A percentile compares a stretch with the other conserved stretches of the same genome.
phyloP scores from a whole-genome alignment of 2,888 invertebrate species.

The Drosophila kuntzei region DNA sequence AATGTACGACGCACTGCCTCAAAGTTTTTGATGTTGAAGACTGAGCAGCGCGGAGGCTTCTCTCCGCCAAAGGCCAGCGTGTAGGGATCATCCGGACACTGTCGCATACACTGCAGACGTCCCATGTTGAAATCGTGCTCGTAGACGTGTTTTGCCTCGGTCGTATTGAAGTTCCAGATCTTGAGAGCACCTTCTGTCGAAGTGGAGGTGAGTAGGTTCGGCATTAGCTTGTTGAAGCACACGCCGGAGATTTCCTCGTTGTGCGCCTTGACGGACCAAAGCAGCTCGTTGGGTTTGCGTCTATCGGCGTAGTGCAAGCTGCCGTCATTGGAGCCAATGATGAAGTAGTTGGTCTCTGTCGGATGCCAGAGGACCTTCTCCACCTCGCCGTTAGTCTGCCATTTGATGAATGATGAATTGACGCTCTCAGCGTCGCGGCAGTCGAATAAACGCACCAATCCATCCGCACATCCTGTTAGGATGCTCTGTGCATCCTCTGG shows the following conservation, averaged over 20 bases:
- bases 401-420: conserved; percentile 86
- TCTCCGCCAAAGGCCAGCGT: conserved; percentile 94
- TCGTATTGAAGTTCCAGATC: conserved; percentile 90
- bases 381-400: conserved; percentile 91
- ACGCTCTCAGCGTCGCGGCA: conserved; percentile 91
- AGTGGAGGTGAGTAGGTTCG: conserved; percentile 91
- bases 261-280: conserved; percentile 92
- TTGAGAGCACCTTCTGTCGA: conserved; percentile 93
- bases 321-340: conserved; percentile 88
- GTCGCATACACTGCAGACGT: conserved; percentile 89
- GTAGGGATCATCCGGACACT: conserved; percentile 93
- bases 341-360: conserved; percentile 91
- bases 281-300: conserved; percentile 88
- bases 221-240: conserved; percentile 89
- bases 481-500: conserved; percentile 92
- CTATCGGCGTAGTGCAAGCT: conserved; percentile 91
- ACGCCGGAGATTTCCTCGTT: conserved; percentile 94
- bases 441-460: conserved; percentile 92
- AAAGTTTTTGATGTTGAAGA: conserved; percentile 86
- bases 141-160: conserved; percentile 80
- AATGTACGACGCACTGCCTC: conserved; percentile 83
- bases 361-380: conserved; percentile 95
- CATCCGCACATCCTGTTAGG: conserved; percentile 94
- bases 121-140: conserved; percentile 89
- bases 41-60: conserved; percentile 90